A percentile compares a stretch with the other conserved stretches of the same genome.
These are phyloP conservation scores for Melanotaenia boesemani DNA, from an alignment of 2,797 vertebrate species.

Conservation along the genomic window DNA sequence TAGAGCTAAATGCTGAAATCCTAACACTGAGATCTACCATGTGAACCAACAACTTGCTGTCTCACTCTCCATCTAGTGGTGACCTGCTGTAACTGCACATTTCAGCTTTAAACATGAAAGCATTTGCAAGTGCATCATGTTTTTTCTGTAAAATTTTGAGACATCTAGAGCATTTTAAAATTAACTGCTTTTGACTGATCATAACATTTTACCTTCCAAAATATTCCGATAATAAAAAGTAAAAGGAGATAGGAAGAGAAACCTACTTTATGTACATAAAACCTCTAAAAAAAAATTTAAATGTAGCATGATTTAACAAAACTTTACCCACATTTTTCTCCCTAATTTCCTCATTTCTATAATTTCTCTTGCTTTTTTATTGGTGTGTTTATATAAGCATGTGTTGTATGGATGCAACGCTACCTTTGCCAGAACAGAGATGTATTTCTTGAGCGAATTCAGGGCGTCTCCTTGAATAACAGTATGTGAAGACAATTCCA, in stretches of 20 bases:
- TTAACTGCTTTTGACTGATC: not conserved
- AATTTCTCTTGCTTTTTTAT: no score
- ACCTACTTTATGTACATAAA: not conserved
- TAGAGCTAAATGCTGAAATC: not conserved
- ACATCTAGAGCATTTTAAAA: not conserved
- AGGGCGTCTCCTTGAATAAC: conserved; percentile 81
- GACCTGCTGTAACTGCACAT: conserved; percentile 49
- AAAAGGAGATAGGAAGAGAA: not conserved
- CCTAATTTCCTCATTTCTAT: not conserved
- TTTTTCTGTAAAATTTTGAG: not conserved
- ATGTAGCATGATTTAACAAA: not conserved
- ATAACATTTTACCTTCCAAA: fast-evolving
- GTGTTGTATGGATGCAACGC: not conserved
- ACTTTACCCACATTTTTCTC: not conserved
- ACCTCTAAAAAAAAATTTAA: not conserved
- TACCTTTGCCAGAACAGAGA: conserved; percentile 88
- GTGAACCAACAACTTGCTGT: conserved; percentile 48
- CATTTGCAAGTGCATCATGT: not conserved
- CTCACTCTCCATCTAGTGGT: conserved; percentile 81
- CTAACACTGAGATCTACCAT: conserved; percentile 9
- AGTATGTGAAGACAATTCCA: conserved; percentile 84
- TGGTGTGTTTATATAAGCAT: not conserved
- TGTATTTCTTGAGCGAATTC: conserved; percentile 82
- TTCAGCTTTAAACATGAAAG: not conserved
- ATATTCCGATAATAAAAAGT: not conserved